Conservation (phyloP, 2,888 invertebrate genomes). For the Hyposoter dolosus region DNA sequence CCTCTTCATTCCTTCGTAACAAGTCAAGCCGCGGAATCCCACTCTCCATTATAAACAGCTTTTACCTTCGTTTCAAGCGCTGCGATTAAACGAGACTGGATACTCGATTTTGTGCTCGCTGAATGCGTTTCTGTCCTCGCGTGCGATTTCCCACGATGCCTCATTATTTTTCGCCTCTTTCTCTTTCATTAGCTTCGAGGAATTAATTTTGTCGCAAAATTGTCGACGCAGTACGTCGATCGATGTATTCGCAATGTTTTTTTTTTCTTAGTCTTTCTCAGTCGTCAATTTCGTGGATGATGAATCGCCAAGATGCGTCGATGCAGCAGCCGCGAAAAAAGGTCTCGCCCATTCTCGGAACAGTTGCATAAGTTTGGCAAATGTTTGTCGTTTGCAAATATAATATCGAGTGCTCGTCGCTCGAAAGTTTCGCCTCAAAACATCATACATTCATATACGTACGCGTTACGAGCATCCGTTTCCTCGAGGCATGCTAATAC, state of each 20-base stretch:
- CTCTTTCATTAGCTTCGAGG: not conserved
- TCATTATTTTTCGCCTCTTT: slow-evolving; percentile 18
- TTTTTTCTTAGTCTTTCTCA: not conserved
- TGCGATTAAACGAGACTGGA: slow-evolving; percentile 66
- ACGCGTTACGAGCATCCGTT: slow-evolving; percentile 45
- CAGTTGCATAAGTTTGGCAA: slow-evolving; percentile 69
- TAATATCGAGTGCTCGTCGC: slow-evolving; percentile 50
- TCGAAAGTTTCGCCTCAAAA: slow-evolving; percentile 16
- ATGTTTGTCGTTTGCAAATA: slow-evolving; percentile 61
- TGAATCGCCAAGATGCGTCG: not conserved
- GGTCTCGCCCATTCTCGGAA: slow-evolving; percentile 65
- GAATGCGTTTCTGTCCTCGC: slow-evolving; percentile 10
- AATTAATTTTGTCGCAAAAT: not conserved
- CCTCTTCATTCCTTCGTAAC: slow-evolving; percentile 33
- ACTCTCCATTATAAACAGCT: slow-evolving; percentile 73
- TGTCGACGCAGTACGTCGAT: not conserved
- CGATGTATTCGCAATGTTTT: not conserved
- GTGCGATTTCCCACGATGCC: slow-evolving; percentile 50
- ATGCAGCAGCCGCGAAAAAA: slow-evolving; percentile 8
- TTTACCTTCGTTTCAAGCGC: slow-evolving; percentile 76
- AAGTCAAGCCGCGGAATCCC: slow-evolving; percentile 39
- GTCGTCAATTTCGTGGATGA: not conserved
- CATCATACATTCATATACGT: slow-evolving; percentile 32
- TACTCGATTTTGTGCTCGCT: slow-evolving; percentile 40
- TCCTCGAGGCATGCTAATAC: slow-evolving; percentile 50